A percentile compares a stretch with the other conserved stretches of the same genome.
phyloP scores from a whole-genome alignment of 37 sponge, comb jelly and placozoan genomes.

The Agelas oroides region DNA sequence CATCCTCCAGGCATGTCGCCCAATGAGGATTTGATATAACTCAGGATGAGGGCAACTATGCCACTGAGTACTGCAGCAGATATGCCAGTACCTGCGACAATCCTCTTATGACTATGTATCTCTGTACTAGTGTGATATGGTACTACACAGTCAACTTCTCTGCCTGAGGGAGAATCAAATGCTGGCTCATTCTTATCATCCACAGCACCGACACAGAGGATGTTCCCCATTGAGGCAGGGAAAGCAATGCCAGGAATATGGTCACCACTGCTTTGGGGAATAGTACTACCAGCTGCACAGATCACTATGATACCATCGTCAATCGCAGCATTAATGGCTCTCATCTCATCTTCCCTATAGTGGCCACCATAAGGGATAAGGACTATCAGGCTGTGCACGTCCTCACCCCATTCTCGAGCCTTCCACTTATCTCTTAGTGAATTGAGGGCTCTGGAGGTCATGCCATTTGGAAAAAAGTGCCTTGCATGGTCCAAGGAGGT shows the following conservation, averaged over 20 bases:
- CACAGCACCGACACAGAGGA: not conserved
- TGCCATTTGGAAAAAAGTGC: no score
- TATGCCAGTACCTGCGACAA: not conserved
- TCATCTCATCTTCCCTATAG: not conserved
- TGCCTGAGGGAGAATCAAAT: not conserved
- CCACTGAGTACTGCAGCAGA: not conserved
- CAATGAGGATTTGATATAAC: not conserved
- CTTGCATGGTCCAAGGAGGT: no score
- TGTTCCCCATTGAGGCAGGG: not conserved
- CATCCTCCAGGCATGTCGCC: no score
- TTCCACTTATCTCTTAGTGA: not conserved
- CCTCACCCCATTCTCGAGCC: not conserved
- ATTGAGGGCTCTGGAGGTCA: not conserved
- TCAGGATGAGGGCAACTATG: not conserved
- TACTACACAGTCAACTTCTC: not conserved
- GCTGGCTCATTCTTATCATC: not conserved
- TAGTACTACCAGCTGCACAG: constrained; percentile 10
- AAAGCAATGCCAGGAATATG: not conserved
- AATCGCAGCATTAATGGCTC: not conserved
- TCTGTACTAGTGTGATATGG: not conserved
- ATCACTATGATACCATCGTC: not conserved
- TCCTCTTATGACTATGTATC: no score
- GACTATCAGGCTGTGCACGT: not conserved
- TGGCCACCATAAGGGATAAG: constrained; percentile 3
- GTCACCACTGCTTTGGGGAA: no score